These are phyloP conservation scores for Halesus radiatus DNA, from an alignment of 1,140 invertebrate genomes.

Conservation along the genomic window DNA sequence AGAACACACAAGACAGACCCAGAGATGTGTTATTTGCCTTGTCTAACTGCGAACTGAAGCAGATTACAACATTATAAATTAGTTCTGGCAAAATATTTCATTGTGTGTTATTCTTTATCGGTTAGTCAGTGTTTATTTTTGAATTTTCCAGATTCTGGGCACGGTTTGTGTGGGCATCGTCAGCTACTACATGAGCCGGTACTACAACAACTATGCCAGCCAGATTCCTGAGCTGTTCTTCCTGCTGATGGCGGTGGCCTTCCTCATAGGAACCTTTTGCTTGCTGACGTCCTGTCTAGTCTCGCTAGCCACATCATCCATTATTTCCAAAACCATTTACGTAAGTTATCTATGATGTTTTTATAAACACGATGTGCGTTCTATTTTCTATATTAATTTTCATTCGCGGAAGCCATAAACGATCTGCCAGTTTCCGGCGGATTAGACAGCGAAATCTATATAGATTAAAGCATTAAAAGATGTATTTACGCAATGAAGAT, in stretches of 20 bases:
- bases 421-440: too few species aligned
- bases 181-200: slow-evolving; percentile 72
- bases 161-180: slow-evolving; percentile 79
- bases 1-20: too few species aligned
- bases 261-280: slow-evolving; percentile 83
- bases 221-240: slow-evolving; percentile 78
- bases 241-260: slow-evolving; percentile 79
- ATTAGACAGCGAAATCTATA: too few species aligned
- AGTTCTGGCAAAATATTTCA: neutral
- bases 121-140: slow-evolving; percentile 2
- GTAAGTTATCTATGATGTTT: slow-evolving; percentile 73
- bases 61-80: neutral
- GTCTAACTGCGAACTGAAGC: neutral
- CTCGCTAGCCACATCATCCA: slow-evolving; percentile 82
- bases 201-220: slow-evolving; percentile 57
- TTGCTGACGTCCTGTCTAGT: slow-evolving; percentile 80
- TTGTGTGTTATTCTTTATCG: neutral
- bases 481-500: too few species aligned
- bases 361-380: too few species aligned
- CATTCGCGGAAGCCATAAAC: too few species aligned
- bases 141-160: slow-evolving; percentile 77
- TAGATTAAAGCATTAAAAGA: too few species aligned
- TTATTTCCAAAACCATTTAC: slow-evolving; percentile 87
- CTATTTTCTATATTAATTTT: too few species aligned
- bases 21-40: too few species aligned